Evolutionary conservation across 2,113 vertebrate genomes (phyloP).

Genomic region (Pavo muticus): DNA sequence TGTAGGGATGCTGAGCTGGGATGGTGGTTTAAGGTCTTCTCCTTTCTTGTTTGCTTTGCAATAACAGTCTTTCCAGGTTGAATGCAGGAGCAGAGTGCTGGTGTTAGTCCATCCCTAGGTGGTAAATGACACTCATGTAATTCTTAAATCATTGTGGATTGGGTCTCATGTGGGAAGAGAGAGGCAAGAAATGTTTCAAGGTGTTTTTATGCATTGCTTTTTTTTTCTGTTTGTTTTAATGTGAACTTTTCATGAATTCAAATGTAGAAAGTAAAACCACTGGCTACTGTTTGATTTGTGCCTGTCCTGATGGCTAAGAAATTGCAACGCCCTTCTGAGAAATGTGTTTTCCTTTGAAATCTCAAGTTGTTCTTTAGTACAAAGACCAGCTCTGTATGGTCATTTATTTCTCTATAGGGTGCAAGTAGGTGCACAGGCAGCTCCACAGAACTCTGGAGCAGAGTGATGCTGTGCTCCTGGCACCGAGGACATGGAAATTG

Average conservation of each 20-base stretch:
- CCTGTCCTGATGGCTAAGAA: neutral
- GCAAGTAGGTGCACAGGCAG: neutral
- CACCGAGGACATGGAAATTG: neutral
- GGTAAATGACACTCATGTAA: neutral
- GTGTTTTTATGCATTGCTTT: neutral
- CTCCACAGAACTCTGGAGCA: neutral
- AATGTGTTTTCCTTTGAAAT: neutral
- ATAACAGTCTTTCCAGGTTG: neutral
- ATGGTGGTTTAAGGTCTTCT: neutral
- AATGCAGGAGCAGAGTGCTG: neutral
- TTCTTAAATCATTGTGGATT: neutral
- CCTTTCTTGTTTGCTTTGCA: neutral
- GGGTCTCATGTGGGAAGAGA: neutral
- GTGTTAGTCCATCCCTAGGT: neutral
- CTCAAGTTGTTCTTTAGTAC: neutral
- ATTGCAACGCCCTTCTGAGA: neutral
- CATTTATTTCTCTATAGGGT: neutral
- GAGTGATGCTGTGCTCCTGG: neutral
- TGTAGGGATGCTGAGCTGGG: neutral
- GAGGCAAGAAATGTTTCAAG: neutral
- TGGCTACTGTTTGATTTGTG: neutral
- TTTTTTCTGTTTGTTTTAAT: neutral
- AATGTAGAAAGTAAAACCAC: neutral
- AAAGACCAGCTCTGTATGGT: neutral
- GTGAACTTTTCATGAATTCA: neutral